These are phyloP conservation scores for Lytechinus pictus DNA, from an alignment of 35 echinoderm and acorn worm genomes.

Conservation along the genomic window DNA sequence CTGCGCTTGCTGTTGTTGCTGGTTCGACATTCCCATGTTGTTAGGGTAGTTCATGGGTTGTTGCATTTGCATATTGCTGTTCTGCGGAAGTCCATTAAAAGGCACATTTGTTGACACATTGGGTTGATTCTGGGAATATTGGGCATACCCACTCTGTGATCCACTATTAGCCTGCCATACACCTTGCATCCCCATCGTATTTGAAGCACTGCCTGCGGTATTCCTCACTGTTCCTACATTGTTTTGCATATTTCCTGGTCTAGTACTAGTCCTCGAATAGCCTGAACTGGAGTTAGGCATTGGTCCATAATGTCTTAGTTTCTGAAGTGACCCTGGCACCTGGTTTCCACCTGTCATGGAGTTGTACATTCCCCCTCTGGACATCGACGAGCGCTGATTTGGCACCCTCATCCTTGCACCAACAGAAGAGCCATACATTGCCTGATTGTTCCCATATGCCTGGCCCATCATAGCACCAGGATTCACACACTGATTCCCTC, in stretches of 20 bases:
- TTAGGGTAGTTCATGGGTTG: conserved; percentile 30
- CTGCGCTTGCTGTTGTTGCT: background rate
- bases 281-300: conserved; percentile 61
- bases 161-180: background rate
- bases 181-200: conserved; percentile 22
- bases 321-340: conserved; percentile 49
- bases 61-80: conserved; percentile 44
- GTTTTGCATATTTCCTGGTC: background rate
- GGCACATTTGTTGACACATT: conserved; percentile 26
- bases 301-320: conserved; percentile 70
- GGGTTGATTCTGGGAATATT: conserved; percentile 23
- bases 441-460: conserved; percentile 46
- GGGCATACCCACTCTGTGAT: background rate
- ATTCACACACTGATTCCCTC: conserved; percentile 47
- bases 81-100: conserved; percentile 34
- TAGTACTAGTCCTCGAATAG: conserved; percentile 30
- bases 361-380: background rate
- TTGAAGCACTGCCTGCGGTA: conserved; percentile 20
- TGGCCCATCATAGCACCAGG: conserved; percentile 42
- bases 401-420: conserved; percentile 36
- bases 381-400: conserved; percentile 19
- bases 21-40: conserved; percentile 25
- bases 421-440: conserved; percentile 25
- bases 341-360: conserved; percentile 32
- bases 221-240: conserved; percentile 26